Percentiles rank a stretch among this genome's conserved stretches.
Conservation (phyloP, 2,113 vertebrate species). For the Aphyosemion australe region DNA sequence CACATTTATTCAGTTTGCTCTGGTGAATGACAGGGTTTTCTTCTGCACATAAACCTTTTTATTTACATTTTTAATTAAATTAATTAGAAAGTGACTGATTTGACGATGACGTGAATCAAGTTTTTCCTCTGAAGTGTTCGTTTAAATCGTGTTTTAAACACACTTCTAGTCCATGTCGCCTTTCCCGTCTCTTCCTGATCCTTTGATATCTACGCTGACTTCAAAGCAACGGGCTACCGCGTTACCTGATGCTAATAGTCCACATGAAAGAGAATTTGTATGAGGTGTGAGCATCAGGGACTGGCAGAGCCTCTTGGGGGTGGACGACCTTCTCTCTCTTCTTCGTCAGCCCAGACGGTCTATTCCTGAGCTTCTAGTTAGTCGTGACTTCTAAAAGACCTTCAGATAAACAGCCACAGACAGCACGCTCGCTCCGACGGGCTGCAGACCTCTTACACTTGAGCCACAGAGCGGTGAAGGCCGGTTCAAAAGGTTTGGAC, state of each 20-base stretch:
- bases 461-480: slow-evolving; percentile 38
- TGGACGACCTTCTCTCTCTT: slow-evolving; percentile 30
- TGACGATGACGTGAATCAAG: slow-evolving; percentile 1
- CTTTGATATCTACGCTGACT: slow-evolving; percentile 65
- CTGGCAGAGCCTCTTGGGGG: slow-evolving; percentile 59
- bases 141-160: slow-evolving; percentile 45
- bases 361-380: slow-evolving; percentile 76
- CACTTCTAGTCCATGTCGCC: slow-evolving; percentile 28
- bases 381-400: slow-evolving; percentile 76
- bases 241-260: slow-evolving; percentile 77
- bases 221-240: slow-evolving; percentile 66
- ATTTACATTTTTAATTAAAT: slow-evolving; percentile 9
- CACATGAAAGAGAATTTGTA: slow-evolving; percentile 77
- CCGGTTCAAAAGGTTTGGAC: slow-evolving; percentile 41
- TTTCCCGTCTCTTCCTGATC: slow-evolving; percentile 38
- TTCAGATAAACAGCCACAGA: slow-evolving; percentile 48
- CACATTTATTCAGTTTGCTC: too few relatives aligned
- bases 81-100: background rate
- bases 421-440: slow-evolving; percentile 22
- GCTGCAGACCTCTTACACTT: slow-evolving; percentile 47
- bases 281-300: slow-evolving; percentile 63
- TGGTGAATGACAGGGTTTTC: too few relatives aligned
- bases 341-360: slow-evolving; percentile 62
- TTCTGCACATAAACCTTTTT: background rate
- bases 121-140: slow-evolving; percentile 11